phyloP scores from a whole-genome alignment of 2,113 vertebrate genomes.

The Charina bottae region DNA sequence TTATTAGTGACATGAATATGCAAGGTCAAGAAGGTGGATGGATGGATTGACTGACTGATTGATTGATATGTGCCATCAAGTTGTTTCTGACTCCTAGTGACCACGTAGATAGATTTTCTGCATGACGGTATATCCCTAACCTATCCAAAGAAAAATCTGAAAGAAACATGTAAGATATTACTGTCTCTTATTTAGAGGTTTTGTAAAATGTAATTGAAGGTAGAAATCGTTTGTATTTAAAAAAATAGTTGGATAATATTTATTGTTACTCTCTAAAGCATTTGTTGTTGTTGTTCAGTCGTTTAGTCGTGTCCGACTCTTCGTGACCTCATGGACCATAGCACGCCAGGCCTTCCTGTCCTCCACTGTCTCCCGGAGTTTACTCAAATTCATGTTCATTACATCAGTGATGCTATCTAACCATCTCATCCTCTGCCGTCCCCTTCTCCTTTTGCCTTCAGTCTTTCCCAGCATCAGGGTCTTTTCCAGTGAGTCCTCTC shows the following conservation, averaged over 20 bases:
- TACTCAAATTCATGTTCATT: no score
- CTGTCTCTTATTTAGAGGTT: not conserved
- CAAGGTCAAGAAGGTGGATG: not conserved
- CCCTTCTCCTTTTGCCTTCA: no score
- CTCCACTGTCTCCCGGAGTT: no score
- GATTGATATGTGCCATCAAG: not conserved
- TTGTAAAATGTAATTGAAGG: not conserved
- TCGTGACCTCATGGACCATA: no score
- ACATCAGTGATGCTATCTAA: no score
- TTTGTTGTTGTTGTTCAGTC: no score
- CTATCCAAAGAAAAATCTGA: not conserved
- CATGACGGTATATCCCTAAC: not conserved
- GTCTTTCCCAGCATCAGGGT: no score
- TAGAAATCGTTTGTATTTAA: not conserved
- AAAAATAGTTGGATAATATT: conserved; percentile 8
- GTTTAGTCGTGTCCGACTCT: no score
- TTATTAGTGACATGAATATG: not conserved
- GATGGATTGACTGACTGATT: not conserved
- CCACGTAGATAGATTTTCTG: not conserved
- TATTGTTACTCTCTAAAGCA: conserved; percentile 25
- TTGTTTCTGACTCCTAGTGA: not conserved
- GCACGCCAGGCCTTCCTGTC: no score
- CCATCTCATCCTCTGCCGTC: no score
- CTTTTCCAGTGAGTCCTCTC: no score
- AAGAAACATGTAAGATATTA: not conserved